Evolutionary conservation across 2,888 invertebrate genomes (phyloP).

Genomic region (Hemithea aestivaria): DNA sequence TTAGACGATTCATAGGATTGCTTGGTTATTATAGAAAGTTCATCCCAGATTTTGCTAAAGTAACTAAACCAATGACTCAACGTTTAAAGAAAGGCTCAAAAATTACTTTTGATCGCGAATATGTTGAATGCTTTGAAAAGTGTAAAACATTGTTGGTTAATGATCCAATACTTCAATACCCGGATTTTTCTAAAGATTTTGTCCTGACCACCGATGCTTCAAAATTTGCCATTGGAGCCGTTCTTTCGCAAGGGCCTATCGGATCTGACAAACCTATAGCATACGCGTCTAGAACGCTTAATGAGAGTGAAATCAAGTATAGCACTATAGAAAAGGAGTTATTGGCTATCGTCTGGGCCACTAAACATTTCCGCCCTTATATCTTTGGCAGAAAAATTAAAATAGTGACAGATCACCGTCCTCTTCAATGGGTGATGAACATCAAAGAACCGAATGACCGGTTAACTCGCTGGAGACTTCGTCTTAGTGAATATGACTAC

Average conservation of each 20-base stretch:
- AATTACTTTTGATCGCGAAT: constrained; percentile 23
- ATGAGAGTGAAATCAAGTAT: constrained; percentile 29
- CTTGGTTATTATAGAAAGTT: constrained; percentile 33
- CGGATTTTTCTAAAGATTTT: too few relatives aligned
- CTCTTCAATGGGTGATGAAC: constrained; percentile 24
- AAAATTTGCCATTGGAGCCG: too few relatives aligned
- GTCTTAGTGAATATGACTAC: constrained; percentile 28
- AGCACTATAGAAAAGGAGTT: constrained; percentile 39
- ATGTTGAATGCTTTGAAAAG: constrained; percentile 25
- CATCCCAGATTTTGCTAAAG: constrained; percentile 32
- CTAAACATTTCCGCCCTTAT: too few relatives aligned
- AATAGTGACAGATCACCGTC: constrained; percentile 45
- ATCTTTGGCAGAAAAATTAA: constrained; percentile 40
- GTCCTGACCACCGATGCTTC: too few relatives aligned
- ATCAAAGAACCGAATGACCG: too few relatives aligned
- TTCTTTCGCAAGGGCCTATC: too few relatives aligned
- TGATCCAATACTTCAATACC: too few relatives aligned
- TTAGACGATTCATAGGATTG: constrained; percentile 31
- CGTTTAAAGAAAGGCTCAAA: too few relatives aligned
- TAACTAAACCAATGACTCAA: too few relatives aligned
- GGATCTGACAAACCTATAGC: constrained; percentile 18
- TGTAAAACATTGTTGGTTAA: constrained; percentile 25
- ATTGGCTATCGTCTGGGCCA: constrained; percentile 37
- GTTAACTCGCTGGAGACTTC: constrained; percentile 28
- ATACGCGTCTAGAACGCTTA: constrained; percentile 29